phyloP scores from a whole-genome alignment of 2,888 invertebrate species.

The Dermolepida albohirtum region DNA sequence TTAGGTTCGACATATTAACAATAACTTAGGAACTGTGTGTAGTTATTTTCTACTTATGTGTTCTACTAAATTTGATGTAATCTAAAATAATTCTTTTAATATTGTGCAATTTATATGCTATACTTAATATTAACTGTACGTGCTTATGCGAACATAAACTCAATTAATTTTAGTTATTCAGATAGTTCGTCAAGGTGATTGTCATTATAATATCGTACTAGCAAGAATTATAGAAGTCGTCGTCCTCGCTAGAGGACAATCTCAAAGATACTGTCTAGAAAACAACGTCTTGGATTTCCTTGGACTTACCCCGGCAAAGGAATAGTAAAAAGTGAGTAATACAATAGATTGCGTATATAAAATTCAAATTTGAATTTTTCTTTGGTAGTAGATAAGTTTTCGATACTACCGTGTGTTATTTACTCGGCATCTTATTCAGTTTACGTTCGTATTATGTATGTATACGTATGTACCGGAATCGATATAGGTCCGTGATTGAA shows the following conservation, averaged over 20 bases:
- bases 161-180: not conserved
- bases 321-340: no score
- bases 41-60: conserved; percentile 3
- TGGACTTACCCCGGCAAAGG: no score
- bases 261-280: no score
- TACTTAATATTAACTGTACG: conserved; percentile 4
- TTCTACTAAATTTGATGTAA: conserved; percentile 3
- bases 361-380: no score
- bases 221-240: no score
- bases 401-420: conserved; percentile 6
- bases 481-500: conserved; percentile 57
- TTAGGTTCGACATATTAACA: conserved; percentile 6
- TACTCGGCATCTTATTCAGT: conserved; percentile 6
- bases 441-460: conserved; percentile 1
- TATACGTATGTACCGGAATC: conserved; percentile 50
- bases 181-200: conserved; percentile 6
- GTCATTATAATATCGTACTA: no score
- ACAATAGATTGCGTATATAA: no score
- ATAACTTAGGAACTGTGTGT: conserved; percentile 1
- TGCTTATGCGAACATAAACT: no score
- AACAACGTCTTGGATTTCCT: no score
- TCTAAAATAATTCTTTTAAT: not conserved
- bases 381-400: no score
- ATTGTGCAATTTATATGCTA: conserved; percentile 19
- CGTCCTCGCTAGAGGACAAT: no score